phyloP scores from a whole-genome alignment of 1,140 invertebrate species.

The Heliconius congener region DNA sequence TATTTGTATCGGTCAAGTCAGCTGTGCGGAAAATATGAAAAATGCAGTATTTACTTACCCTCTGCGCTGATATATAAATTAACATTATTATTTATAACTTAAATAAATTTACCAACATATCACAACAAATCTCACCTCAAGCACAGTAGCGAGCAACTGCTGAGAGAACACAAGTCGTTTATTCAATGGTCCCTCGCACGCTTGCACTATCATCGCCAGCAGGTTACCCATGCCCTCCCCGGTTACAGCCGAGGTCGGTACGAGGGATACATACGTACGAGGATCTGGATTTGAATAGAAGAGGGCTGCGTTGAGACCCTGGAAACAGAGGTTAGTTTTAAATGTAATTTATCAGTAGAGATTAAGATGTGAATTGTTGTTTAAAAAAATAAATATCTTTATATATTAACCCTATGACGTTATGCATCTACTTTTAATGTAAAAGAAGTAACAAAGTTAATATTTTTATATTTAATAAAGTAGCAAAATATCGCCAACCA shows the following conservation, averaged over 20 bases:
- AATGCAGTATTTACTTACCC: too few species aligned
- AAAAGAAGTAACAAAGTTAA: too few species aligned
- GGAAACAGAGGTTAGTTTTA: constrained; percentile 30
- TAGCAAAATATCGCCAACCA: too few species aligned
- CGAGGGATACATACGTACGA: constrained; percentile 95
- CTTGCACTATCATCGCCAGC: constrained; percentile 94
- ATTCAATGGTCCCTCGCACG: constrained; percentile 94
- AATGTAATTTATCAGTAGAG: background rate
- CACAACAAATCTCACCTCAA: constrained; percentile 85
- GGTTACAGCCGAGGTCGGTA: constrained; percentile 98
- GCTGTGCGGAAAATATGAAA: too few species aligned
- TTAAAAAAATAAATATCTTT: too few species aligned
- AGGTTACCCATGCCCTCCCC: constrained; percentile 99
- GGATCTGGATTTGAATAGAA: constrained; percentile 98
- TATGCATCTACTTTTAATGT: too few species aligned
- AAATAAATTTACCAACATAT: background rate
- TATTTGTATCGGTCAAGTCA: too few species aligned
- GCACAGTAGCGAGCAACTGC: constrained; percentile 97
- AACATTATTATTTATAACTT: too few species aligned
- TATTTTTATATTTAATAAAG: too few species aligned
- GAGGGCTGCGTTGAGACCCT: constrained; percentile 95
- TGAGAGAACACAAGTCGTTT: constrained; percentile 96
- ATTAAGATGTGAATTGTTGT: too few species aligned
- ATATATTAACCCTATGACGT: too few species aligned
- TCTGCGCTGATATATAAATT: too few species aligned